These are phyloP conservation scores for Bombyx huttoni DNA, from an alignment of 2,888 invertebrate species.

Conservation along the genomic window DNA sequence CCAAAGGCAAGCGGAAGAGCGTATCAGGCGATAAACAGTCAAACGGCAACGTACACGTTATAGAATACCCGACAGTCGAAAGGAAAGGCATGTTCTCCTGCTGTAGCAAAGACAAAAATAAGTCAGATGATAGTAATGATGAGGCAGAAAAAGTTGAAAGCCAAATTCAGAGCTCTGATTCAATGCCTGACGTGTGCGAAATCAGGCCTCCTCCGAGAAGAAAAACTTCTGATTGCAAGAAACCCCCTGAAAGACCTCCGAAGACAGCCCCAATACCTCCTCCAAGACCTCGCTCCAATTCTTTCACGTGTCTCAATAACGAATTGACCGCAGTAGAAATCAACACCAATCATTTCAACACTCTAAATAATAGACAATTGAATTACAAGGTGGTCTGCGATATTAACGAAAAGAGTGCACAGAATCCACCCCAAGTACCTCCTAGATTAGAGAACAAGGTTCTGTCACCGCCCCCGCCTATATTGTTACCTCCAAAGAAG, in stretches of 20 bases:
- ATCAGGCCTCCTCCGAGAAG: slow-evolving; percentile 77
- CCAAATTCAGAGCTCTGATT: slow-evolving; percentile 48
- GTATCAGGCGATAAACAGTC: slow-evolving; percentile 45
- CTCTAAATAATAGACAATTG: slow-evolving; percentile 54
- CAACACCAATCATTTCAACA: slow-evolving; percentile 54
- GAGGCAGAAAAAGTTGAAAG: slow-evolving; percentile 47
- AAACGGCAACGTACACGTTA: slow-evolving; percentile 69
- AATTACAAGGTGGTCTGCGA: slow-evolving; percentile 62
- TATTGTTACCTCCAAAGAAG: slow-evolving; percentile 77
- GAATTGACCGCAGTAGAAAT: slow-evolving; percentile 58
- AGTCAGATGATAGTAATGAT: slow-evolving; percentile 62
- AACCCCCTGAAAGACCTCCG: slow-evolving; percentile 79
- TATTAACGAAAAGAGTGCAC: slow-evolving; percentile 44
- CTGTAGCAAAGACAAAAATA: slow-evolving; percentile 75
- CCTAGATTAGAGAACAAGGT: slow-evolving; percentile 52
- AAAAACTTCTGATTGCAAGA: slow-evolving; percentile 66
- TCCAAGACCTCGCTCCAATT: slow-evolving; percentile 71
- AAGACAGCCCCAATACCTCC: slow-evolving; percentile 69
- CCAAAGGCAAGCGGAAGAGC: slow-evolving; percentile 60
- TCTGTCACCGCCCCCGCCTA: slow-evolving; percentile 62
- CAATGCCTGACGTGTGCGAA: slow-evolving; percentile 60
- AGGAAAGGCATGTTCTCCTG: slow-evolving; percentile 81
- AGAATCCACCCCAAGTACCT: slow-evolving; percentile 68
- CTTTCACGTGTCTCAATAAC: slow-evolving; percentile 60
- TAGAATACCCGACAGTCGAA: slow-evolving; percentile 81